phyloP scores from a whole-genome alignment of 2,888 invertebrate genomes.

The Autographa pulchrina region DNA sequence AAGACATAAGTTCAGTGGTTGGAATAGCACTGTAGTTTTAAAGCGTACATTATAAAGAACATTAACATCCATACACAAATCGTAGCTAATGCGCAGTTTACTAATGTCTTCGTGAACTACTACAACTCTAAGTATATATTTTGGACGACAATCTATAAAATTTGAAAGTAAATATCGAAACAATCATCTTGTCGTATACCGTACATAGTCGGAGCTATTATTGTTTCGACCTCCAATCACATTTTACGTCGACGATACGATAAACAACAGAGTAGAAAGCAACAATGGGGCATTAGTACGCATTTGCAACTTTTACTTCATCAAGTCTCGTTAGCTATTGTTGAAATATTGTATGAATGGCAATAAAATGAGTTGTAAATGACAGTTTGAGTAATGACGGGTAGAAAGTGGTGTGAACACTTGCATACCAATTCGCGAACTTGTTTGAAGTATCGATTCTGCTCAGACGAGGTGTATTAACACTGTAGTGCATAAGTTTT shows the following conservation, averaged over 20 bases:
- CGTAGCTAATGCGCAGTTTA: conserved; percentile 40
- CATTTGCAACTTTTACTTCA: conserved; percentile 79
- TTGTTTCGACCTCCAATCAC: conserved; percentile 67
- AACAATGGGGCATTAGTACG: conserved; percentile 80
- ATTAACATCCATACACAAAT: conserved; percentile 53
- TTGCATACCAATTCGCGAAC: conserved; percentile 27
- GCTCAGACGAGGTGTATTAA: conserved; percentile 3
- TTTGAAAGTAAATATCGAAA: conserved; percentile 62
- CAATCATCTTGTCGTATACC: conserved; percentile 58
- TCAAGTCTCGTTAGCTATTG: conserved; percentile 72
- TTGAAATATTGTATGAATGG: conserved; percentile 67
- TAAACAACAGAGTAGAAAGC: conserved; percentile 72
- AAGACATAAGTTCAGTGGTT: conserved; percentile 49
- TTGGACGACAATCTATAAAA: conserved; percentile 43
- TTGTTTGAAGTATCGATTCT: conserved; percentile 43
- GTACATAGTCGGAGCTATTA: conserved; percentile 60
- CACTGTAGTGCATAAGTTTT: conserved; percentile 8
- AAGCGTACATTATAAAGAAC: conserved; percentile 46
- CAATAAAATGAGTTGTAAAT: conserved; percentile 65
- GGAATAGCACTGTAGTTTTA: conserved; percentile 55
- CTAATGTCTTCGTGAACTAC: conserved; percentile 48
- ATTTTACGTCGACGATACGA: conserved; percentile 67
- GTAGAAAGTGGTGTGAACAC: conserved; percentile 51
- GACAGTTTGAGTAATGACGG: conserved; percentile 70
- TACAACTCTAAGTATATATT: conserved; percentile 25